Evolutionary conservation across 1,140 invertebrate genomes (phyloP), one percentile per base, ranked within the genome.

Genomic region (Aphelenchoides fujianensis): DNA sequence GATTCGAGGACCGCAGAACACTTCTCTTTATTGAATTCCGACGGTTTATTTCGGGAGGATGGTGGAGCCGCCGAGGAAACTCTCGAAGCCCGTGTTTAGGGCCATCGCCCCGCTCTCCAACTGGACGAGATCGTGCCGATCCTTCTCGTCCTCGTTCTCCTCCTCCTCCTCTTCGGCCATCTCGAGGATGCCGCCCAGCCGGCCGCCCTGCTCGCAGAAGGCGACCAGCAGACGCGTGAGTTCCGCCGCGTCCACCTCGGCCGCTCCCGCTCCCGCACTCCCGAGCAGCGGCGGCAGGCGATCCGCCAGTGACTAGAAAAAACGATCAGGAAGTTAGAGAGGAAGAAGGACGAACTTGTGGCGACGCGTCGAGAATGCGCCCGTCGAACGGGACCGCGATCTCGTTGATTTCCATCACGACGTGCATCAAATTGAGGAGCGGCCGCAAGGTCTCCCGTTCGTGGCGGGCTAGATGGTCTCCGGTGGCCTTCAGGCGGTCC

Each of bases 301-400:
- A 52, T 77, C 76, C 30, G 54, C 30, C 1, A 77, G 31, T 63
- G 30, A 57, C 75, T 77, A 32, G 59, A 70, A 53, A 35, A 63
- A 37, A 28, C 9, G n/a, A 12, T 1, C 37, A 3, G 35, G 34
- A 59, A 59, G n/a, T n/a, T n/a, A n/a, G 5, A 59, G 34, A 7
- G 55, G 12, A 59, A 59, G 28, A 30, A 23, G 19, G 5, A 7
- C 30, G 16, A 35, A 78, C 76, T 59, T 76, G 68, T 59, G 76
- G 53, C 32, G 36, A 76, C 23, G 71, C 76, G 55, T 78, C 76
- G n/a, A 78, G 57, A 72, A 78, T 78, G 23, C 78, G 16, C 48
- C 76, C 76, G 66, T 78, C 76, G 69, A 78, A 78, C 34, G 76
- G 76, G 7, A 78, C 53, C 5, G 79, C 9, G 0, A 78, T 37